A percentile compares a stretch with the other conserved stretches of the same genome.
These are phyloP conservation scores for Meiosimyza platycephala DNA, from an alignment of 2,888 invertebrate genomes.

Conservation along the genomic window DNA sequence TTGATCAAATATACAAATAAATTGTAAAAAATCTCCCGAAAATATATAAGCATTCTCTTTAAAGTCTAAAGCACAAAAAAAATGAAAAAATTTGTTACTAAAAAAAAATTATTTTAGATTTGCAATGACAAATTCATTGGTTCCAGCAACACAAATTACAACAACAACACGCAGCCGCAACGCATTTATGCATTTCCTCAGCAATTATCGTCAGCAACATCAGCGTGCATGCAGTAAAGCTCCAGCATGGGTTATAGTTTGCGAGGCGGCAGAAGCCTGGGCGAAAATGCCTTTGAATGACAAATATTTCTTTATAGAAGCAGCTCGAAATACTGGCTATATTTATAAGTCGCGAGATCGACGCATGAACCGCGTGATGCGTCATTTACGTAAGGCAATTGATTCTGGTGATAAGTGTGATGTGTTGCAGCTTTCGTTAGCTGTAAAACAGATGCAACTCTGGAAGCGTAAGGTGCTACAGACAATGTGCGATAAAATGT, in stretches of 20 bases:
- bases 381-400: conserved; percentile 39
- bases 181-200: conserved; percentile 41
- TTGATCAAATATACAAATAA: conserved; percentile 21
- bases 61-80: conserved; percentile 15
- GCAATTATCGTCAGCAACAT: conserved; percentile 33
- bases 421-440: conserved; percentile 36
- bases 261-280: conserved; percentile 37
- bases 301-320: conserved; percentile 38
- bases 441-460: conserved; percentile 41
- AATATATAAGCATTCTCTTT: conserved; percentile 23
- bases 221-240: background rate
- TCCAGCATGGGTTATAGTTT: conserved; percentile 33
- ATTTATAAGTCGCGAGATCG: conserved; percentile 40
- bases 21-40: conserved; percentile 9
- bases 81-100: background rate
- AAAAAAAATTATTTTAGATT: conserved; percentile 27
- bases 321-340: conserved; percentile 37
- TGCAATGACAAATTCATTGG: conserved; percentile 17
- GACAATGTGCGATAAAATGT: background rate
- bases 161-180: conserved; percentile 36
- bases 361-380: conserved; percentile 42
- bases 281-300: conserved; percentile 36
- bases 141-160: conserved; percentile 8
- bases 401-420: conserved; percentile 26
- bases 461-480: conserved; percentile 39